Base-by-base conservation (phyloP, 1,140 invertebrate species). In the Caenorhabditis remanei region DNA sequence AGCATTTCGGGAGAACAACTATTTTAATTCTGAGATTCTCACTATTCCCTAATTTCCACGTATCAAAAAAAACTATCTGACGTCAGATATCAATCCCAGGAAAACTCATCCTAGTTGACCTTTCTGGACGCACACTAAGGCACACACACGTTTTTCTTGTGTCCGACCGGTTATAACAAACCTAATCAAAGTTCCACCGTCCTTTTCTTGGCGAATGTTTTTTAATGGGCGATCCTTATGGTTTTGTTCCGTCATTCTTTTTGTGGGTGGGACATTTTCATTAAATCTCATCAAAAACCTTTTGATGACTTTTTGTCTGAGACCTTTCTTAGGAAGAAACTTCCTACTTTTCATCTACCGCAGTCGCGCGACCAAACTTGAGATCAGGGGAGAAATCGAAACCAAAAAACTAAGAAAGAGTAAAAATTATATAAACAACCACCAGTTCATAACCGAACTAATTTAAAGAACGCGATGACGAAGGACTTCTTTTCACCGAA, bases 111-210 rank as follows among this genome's bases (percentile, higher is more conserved):
- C 46, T 79, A 50, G n/a, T 21, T 24, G 71, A 79, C 71, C 32
- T 79, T 79, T 50, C 8, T 79, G 71, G 46, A 48, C n/a, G 13
- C n/a, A 50, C 71, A 50, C 46, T 7, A 46, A 9, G 7, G 14
- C 71, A 24, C 46, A 79, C 40, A 53, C 46, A 53, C 19, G n/a
- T 79, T 79, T 71, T 67, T 46, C 19, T 43, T 24, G 3, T 32
- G 61, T 63, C 21, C 8, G 61, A 14, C 61, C 61, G 40, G 46
- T 24, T 50, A 79, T 79, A 79, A 79, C 71, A 53, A 50, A 79
- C 71, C 71, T 79, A 79, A 79, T 79, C 71, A 79, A 50, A 79
- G 46, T 79, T 79, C 40, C 71, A 53, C 71, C 43, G 71, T 50
- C 46, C 46, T 48, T 19, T 71, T 19, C 16, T n/a, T 24, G 9